A percentile compares a stretch with the other conserved stretches of the same genome.
phyloP scores from a whole-genome alignment of 2,888 invertebrate species.

The Sericinus montela region DNA sequence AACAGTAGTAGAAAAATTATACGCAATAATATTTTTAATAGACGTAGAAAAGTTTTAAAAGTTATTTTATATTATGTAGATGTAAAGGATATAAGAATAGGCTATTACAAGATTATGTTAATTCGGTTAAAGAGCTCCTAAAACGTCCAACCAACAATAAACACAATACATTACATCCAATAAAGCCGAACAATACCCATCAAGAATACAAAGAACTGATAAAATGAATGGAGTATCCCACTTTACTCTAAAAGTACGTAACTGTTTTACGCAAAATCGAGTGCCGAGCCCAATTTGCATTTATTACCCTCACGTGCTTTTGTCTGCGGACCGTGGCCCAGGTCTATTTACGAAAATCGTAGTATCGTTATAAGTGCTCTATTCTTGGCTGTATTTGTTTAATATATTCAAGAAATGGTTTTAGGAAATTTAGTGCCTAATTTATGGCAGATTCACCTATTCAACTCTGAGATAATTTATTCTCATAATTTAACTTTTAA shows the following conservation, averaged over 20 bases:
- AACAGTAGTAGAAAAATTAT: no score
- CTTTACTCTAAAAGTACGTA: slow-evolving; percentile 22
- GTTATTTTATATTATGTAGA: no score
- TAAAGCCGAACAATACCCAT: slow-evolving; percentile 27
- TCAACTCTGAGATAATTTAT: no score
- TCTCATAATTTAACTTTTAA: no score
- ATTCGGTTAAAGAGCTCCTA: background rate
- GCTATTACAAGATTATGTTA: background rate
- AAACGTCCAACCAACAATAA: slow-evolving; percentile 9
- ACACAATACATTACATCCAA: slow-evolving; percentile 23
- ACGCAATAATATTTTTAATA: no score
- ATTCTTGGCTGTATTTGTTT: background rate
- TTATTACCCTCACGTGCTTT: slow-evolving; percentile 52
- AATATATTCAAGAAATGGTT: background rate
- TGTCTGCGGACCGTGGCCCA: slow-evolving; percentile 31
- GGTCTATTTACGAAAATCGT: slow-evolving; percentile 42
- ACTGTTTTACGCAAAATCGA: slow-evolving; percentile 43
- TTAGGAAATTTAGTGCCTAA: background rate
- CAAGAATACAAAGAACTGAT: slow-evolving; percentile 29
- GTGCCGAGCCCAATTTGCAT: slow-evolving; percentile 55
- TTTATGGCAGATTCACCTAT: background rate
- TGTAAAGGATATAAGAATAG: background rate
- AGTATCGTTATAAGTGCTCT: slow-evolving; percentile 5
- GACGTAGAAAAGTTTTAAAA: no score
- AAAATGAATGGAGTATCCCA: slow-evolving; percentile 24